phyloP scores from a whole-genome alignment of 2,797 vertebrate species.

The Phataginus tetradactyla region DNA sequence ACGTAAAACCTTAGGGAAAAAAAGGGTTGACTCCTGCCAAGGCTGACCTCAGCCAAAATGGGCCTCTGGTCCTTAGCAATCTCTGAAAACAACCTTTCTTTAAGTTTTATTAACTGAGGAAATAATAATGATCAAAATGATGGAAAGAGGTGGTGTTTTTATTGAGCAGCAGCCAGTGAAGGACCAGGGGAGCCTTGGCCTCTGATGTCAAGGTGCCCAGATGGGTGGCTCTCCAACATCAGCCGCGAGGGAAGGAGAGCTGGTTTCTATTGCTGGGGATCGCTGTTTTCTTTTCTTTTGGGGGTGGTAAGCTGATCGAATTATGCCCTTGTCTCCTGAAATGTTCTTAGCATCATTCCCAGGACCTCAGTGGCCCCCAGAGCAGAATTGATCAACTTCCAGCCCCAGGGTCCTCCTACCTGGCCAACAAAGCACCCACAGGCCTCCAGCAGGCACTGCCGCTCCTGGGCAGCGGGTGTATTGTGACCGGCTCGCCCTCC shows the following conservation, averaged over 20 bases:
- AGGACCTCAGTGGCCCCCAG: slow-evolving; percentile 74
- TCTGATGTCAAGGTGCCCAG: slow-evolving; percentile 63
- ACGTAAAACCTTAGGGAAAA: slow-evolving; percentile 12
- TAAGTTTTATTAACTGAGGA: slow-evolving; percentile 75
- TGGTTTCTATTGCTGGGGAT: slow-evolving; percentile 73
- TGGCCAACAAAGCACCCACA: slow-evolving; percentile 56
- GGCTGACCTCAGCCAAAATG: slow-evolving; percentile 56
- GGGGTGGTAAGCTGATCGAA: slow-evolving; percentile 72
- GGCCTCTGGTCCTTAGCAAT: slow-evolving; percentile 63
- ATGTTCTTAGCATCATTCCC: slow-evolving; percentile 80
- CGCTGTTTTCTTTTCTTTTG: background rate
- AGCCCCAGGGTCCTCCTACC: slow-evolving; percentile 75
- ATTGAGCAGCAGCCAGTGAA: slow-evolving; percentile 74
- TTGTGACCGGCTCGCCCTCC: background rate
- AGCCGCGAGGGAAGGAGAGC: slow-evolving; percentile 70
- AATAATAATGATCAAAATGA: slow-evolving; percentile 70
- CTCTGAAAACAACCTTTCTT: slow-evolving; percentile 71
- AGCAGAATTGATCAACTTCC: slow-evolving; percentile 80
- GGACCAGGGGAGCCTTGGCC: slow-evolving; percentile 59
- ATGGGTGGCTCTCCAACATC: slow-evolving; percentile 61
- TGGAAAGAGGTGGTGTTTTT: slow-evolving; percentile 75
- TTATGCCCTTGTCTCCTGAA: slow-evolving; percentile 82
- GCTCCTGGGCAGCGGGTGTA: slow-evolving; percentile 62
- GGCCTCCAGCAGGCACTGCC: slow-evolving; percentile 77
- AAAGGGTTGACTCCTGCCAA: slow-evolving; percentile 29